phyloP scores from a whole-genome alignment of 2,797 vertebrate species.

The Lepidocolaptes lacrymiger region DNA sequence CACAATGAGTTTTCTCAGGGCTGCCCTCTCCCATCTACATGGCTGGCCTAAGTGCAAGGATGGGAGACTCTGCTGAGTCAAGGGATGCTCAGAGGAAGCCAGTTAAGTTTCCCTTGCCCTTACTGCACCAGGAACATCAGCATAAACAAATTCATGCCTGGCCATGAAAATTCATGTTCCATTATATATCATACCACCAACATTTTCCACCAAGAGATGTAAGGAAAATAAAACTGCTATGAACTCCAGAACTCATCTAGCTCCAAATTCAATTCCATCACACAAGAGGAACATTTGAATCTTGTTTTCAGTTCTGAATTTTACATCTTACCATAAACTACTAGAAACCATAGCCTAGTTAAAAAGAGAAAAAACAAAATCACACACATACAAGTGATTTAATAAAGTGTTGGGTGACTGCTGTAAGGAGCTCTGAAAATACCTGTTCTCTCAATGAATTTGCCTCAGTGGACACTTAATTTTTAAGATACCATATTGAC shows the following conservation, averaged over 20 bases:
- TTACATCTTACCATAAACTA: neutral
- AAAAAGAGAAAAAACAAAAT: neutral
- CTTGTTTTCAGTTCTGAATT: neutral
- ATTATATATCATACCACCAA: neutral
- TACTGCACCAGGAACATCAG: neutral
- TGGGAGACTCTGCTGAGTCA: neutral
- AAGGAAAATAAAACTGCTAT: neutral
- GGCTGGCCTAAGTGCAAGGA: neutral
- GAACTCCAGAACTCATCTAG: neutral
- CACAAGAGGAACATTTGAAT: neutral
- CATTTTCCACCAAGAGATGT: neutral
- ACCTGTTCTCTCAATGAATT: neutral
- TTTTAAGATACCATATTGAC: neutral
- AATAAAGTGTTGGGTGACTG: neutral
- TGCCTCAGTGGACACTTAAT: neutral
- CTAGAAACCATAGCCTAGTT: neutral
- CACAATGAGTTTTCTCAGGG: neutral
- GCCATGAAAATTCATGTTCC: fast-evolving
- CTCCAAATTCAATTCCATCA: neutral
- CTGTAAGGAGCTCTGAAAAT: neutral
- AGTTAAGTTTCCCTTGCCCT: neutral
- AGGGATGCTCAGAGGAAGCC: neutral
- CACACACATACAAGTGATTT: neutral
- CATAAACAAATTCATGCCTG: neutral
- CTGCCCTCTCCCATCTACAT: neutral